A percentile compares a stretch with the other conserved stretches of the same genome.
Conservation (phyloP, 1,140 invertebrate genomes). For the Cherax quadricarinatus region DNA sequence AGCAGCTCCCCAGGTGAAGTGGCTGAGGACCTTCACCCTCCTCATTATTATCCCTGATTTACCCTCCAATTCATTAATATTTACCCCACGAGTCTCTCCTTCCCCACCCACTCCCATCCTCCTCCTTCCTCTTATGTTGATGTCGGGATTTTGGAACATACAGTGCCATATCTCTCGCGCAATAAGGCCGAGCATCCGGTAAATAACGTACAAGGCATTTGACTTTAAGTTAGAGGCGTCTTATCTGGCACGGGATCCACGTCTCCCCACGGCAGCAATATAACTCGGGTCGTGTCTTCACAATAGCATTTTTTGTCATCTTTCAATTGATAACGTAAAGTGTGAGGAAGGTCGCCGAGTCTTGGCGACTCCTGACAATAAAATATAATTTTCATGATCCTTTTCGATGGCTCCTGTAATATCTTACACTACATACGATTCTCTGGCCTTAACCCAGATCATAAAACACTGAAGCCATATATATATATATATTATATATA, state of each 20-base stretch:
- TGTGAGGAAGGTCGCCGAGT: conserved; percentile 28
- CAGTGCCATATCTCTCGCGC: not conserved
- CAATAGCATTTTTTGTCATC: not conserved
- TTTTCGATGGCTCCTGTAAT: no score
- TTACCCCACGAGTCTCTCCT: conserved; percentile 49
- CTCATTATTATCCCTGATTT: not conserved
- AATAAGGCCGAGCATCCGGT: not conserved
- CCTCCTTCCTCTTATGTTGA: not conserved
- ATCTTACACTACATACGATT: no score
- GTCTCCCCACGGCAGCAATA: conserved; percentile 7
- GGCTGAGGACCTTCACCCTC: not conserved
- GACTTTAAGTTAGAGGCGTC: not conserved
- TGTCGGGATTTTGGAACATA: not conserved
- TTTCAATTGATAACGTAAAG: conserved; percentile 54
- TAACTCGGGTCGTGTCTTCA: conserved; percentile 31
- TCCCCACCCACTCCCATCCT: no score
- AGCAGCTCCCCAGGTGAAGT: no score
- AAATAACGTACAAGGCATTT: not conserved
- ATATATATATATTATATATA: no score
- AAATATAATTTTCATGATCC: not conserved
- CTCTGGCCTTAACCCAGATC: no score
- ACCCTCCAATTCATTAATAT: conserved; percentile 50
- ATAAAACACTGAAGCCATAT: no score
- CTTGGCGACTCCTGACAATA: not conserved
- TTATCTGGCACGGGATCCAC: not conserved